Evolutionary conservation across 2,113 vertebrate genomes (phyloP).

Genomic region (Trogon melanurus): DNA sequence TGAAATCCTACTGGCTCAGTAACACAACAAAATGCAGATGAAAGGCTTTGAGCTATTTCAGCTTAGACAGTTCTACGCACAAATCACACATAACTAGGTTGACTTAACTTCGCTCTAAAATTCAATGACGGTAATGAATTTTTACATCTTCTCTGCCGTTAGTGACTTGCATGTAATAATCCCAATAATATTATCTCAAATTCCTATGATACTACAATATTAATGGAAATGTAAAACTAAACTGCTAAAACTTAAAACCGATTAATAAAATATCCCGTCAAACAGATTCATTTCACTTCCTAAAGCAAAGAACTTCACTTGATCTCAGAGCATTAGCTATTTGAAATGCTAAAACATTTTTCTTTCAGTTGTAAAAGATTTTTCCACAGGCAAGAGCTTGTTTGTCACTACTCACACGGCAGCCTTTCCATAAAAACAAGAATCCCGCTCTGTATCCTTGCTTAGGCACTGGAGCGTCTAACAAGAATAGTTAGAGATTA

Average conservation of each 20-base stretch:
- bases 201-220: constrained; percentile 29
- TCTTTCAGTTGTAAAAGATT: constrained; percentile 24
- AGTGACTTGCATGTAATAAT: constrained; percentile 46
- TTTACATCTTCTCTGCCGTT: constrained; percentile 51
- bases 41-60: constrained; percentile 23
- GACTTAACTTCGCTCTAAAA: constrained; percentile 32
- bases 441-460: background rate
- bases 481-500: background rate
- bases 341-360: constrained; percentile 59
- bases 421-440: background rate
- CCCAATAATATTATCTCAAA: constrained; percentile 25
- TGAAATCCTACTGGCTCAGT: background rate
- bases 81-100: constrained; percentile 26
- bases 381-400: constrained; percentile 42
- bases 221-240: constrained; percentile 61
- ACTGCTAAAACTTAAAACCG: constrained; percentile 49
- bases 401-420: constrained; percentile 23
- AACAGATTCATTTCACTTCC: constrained; percentile 55
- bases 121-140: constrained; percentile 42
- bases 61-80: background rate
- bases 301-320: constrained; percentile 54
- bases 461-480: background rate
- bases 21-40: constrained; percentile 1
- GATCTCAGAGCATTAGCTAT: constrained; percentile 51
- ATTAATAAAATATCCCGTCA: constrained; percentile 60